Conservation (phyloP, 2,888 invertebrate genomes). For the Polydrusus cervinus region DNA sequence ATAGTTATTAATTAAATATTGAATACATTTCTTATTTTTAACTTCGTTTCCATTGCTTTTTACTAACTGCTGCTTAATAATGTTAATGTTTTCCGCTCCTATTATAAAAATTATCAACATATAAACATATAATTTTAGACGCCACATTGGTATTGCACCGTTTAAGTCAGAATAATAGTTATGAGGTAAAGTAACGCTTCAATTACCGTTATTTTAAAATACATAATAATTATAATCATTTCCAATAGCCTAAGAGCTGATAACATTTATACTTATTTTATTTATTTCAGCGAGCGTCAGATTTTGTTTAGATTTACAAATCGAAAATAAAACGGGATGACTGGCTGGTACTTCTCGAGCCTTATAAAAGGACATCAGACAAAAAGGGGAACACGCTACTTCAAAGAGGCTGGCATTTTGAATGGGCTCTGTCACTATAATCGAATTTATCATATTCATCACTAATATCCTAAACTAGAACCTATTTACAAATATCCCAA, state of each 20-base stretch:
- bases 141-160: background rate
- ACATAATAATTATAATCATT: background rate
- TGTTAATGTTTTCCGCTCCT: background rate
- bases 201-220: background rate
- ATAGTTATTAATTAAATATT: background rate
- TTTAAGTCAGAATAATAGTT: background rate
- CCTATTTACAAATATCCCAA: too few relatives aligned
- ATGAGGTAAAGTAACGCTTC: background rate
- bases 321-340: too few relatives aligned
- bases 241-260: background rate
- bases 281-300: too few relatives aligned
- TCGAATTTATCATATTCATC: too few relatives aligned
- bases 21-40: constrained; percentile 14
- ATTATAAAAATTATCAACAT: background rate
- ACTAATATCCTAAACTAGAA: too few relatives aligned
- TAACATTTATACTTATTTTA: too few relatives aligned
- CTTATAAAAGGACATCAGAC: too few relatives aligned
- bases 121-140: background rate
- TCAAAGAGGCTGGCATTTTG: too few relatives aligned
- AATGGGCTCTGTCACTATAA: too few relatives aligned
- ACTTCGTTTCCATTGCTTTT: background rate
- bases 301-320: too few relatives aligned
- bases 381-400: too few relatives aligned
- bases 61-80: background rate
- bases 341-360: too few relatives aligned